Base-by-base conservation (phyloP, 2,797 vertebrate species). In the Typhlichthys eigenmanni region DNA sequence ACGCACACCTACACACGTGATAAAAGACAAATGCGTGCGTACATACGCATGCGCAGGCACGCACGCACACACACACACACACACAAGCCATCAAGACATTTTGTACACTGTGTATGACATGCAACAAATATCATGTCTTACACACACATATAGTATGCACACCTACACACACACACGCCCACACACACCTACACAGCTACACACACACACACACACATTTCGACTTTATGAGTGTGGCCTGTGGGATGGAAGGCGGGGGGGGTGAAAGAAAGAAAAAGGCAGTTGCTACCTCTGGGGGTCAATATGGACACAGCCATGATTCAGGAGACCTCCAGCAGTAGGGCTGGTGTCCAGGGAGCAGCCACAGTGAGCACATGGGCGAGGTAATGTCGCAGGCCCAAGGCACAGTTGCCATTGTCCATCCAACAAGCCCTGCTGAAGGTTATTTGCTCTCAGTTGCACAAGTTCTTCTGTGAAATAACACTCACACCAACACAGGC, bases 281-380 rank as follows among this genome's bases (percentile, higher is more conserved):
- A 46, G 46, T 29, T 76, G 78, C 76, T 83, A 71, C 81, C 79
- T 60, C 73, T 79, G 83, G 84, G 87, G 85, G 87, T 85, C 83
- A 87, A 75, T 86, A 87, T 85, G 79, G 78, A 87, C 82, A 82
- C 74, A 81, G 75, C 81, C 79, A 14, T 34, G 58, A 69, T 75
- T 82, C 78, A 58, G 80, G 66, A 88, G 85, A 87, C 84, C 87
- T 82, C 38, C 74, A 74, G 85, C 83, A 80, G 69, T 68, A 24
- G 62, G 79, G 73, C 4, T 61, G 83, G 78, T 82, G 79, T 84
- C 80, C 55, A 46, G 71, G 79, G 78, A 85, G 72, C 71, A 56
- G 80, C 68, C 68, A 78, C 84, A 85, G 72, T 82, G 80, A 87
- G 70, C 73, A 78, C 77, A 81, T 71, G 81, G 80, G 72, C 19